Evolutionary conservation across 1,140 invertebrate genomes (phyloP).

Genomic region (Bombus polaris): DNA sequence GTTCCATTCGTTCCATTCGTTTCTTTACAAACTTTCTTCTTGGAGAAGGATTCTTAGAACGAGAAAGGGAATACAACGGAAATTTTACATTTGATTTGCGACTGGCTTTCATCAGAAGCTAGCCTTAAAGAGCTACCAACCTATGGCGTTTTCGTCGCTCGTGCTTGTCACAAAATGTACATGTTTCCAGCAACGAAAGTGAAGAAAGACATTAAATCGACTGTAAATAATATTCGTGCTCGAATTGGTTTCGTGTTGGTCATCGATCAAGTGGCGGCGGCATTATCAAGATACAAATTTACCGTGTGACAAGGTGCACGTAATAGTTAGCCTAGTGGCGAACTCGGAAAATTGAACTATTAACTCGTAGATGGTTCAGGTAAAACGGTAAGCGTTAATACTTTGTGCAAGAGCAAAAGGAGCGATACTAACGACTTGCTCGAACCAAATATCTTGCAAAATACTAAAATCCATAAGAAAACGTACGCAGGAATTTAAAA

Average conservation of each 20-base stretch:
- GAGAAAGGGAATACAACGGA: background rate
- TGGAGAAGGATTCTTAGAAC: background rate
- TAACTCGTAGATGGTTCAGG: background rate
- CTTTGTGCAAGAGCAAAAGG: background rate
- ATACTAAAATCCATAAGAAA: background rate
- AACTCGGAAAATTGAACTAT: conserved; percentile 1
- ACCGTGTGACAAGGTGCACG: background rate
- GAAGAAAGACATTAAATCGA: background rate
- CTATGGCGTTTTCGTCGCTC: no score
- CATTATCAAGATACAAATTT: background rate
- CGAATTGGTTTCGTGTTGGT: background rate
- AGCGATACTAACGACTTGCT: background rate
- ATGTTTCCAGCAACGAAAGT: background rate
- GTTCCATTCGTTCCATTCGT: background rate
- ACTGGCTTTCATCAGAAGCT: fast-evolving
- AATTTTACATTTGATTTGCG: background rate
- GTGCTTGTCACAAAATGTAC: background rate
- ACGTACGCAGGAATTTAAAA: background rate
- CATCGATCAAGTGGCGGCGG: background rate
- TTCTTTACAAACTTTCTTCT: background rate
- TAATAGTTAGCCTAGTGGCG: background rate
- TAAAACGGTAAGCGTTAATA: background rate
- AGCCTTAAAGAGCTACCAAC: background rate
- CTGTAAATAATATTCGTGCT: background rate
- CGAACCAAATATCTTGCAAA: background rate